These are phyloP conservation scores for Shargacucullia verbasci DNA, from an alignment of 2,888 invertebrate genomes.

Conservation along the genomic window DNA sequence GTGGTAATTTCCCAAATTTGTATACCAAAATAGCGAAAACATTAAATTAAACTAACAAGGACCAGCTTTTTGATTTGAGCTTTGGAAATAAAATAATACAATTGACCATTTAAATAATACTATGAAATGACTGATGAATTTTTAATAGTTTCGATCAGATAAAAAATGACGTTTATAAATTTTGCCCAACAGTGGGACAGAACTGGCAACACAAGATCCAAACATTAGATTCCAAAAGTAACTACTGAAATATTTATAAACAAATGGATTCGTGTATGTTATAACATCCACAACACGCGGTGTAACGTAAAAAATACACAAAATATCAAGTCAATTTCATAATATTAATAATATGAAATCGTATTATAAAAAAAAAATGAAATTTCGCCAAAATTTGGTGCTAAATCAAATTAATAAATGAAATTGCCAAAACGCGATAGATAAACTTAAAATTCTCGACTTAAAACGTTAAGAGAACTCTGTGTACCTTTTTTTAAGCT, in stretches of 20 bases:
- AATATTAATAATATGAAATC: conserved; percentile 19
- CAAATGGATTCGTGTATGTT: too few species aligned
- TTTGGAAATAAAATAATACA: conserved; percentile 29
- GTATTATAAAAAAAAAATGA: conserved; percentile 31
- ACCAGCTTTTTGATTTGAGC: conserved; percentile 47
- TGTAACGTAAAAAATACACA: too few species aligned
- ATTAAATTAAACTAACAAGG: conserved; percentile 31
- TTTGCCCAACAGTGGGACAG: too few species aligned
- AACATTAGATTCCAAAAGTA: too few species aligned
- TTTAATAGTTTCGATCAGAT: too few species aligned
- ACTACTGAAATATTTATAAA: too few species aligned
- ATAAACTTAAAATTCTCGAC: conserved; percentile 35
- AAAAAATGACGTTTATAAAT: too few species aligned
- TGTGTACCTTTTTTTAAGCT: conserved; percentile 26
- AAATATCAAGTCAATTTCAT: conserved; percentile 21
- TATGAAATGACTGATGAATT: conserved; percentile 21
- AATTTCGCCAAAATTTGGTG: conserved; percentile 78
- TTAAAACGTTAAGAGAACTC: conserved; percentile 38
- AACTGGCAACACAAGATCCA: too few species aligned
- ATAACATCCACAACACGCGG: too few species aligned
- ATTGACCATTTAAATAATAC: conserved; percentile 22
- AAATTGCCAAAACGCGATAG: conserved; percentile 69
- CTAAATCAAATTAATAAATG: conserved; percentile 64
- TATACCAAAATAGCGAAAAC: conserved; percentile 27
- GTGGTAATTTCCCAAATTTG: too few species aligned